Percentiles rank a stretch among this genome's conserved stretches.
Conservation (phyloP, 2,888 invertebrate species). For the Drosophila gaucha region DNA sequence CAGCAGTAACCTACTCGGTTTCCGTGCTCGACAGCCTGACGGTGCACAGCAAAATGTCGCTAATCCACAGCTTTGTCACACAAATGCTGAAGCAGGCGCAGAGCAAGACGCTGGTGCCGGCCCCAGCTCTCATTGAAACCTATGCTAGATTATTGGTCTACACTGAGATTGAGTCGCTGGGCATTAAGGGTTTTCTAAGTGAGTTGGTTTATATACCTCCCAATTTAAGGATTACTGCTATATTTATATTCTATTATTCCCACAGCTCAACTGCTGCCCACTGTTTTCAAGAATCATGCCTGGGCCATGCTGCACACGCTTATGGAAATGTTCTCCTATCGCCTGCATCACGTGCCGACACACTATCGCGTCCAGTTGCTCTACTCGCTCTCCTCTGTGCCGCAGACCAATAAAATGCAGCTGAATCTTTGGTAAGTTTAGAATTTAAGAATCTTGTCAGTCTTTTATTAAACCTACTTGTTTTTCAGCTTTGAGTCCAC, state of each 20-base stretch:
- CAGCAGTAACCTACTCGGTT: constrained; percentile 95
- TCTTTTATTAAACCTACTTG: neutral
- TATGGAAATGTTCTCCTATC: constrained; percentile 98
- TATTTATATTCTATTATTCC: neutral
- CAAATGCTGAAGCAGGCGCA: constrained; percentile 96
- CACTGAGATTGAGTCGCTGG: constrained; percentile 97
- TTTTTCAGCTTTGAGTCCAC: constrained; percentile 91
- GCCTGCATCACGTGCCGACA: constrained; percentile 98
- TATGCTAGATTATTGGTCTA: constrained; percentile 97
- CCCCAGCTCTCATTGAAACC: constrained; percentile 97
- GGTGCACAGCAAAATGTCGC: constrained; percentile 97
- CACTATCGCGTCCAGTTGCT: constrained; percentile 97
- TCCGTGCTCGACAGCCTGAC: constrained; percentile 96
- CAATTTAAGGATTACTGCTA: neutral
- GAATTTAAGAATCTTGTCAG: neutral
- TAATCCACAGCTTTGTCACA: constrained; percentile 93
- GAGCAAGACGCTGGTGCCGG: constrained; percentile 92
- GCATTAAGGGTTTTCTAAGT: constrained; percentile 98
- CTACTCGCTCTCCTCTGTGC: constrained; percentile 95
- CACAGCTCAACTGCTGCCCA: constrained; percentile 93
- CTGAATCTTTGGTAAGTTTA: constrained; percentile 92
- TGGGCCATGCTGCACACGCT: constrained; percentile 98
- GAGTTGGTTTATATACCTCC: constrained; percentile 45
- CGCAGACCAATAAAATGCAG: constrained; percentile 97
- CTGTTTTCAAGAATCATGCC: constrained; percentile 95